Conservation (phyloP, 2,797 vertebrate genomes). For the Sparidentex hasta region DNA sequence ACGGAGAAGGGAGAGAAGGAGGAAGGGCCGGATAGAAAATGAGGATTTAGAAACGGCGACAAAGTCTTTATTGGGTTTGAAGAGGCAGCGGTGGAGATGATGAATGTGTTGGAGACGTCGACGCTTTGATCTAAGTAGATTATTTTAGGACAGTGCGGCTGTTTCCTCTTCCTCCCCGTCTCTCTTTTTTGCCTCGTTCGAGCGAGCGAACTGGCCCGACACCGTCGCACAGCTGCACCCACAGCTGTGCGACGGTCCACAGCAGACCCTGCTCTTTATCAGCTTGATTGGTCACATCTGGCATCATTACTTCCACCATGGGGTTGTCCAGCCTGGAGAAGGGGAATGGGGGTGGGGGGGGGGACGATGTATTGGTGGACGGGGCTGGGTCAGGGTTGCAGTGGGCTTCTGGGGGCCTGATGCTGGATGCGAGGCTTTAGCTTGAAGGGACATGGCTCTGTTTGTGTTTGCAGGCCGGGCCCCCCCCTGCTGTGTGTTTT, state of each 20-base stretch:
- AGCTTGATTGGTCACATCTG: slow-evolving; percentile 84
- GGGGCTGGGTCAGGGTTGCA: slow-evolving; percentile 5
- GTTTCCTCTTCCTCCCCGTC: slow-evolving; percentile 28
- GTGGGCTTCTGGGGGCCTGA: slow-evolving; percentile 3
- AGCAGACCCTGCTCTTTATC: slow-evolving; percentile 78
- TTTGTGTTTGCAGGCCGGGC: slow-evolving; percentile 64
- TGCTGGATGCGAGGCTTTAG: slow-evolving; percentile 58
- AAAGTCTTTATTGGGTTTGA: slow-evolving; percentile 36
- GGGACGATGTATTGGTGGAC: slow-evolving; percentile 1
- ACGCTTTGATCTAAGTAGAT: slow-evolving; percentile 55
- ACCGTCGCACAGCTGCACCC: slow-evolving; percentile 79
- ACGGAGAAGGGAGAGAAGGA: not conserved
- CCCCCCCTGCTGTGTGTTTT: slow-evolving; percentile 41
- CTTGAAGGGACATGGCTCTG: slow-evolving; percentile 63
- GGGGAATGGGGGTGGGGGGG: slow-evolving; percentile 12
- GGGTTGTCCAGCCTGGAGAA: slow-evolving; percentile 48
- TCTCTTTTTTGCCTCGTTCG: slow-evolving; percentile 2
- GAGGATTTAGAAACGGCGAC: slow-evolving; percentile 10
- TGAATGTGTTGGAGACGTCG: slow-evolving; percentile 46
- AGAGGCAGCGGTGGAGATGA: slow-evolving; percentile 39
- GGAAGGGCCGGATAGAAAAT: not conserved
- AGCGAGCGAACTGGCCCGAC: slow-evolving; percentile 55
- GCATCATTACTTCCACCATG: slow-evolving; percentile 74
- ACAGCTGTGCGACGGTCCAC: slow-evolving; percentile 77
- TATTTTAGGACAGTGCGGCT: slow-evolving; percentile 29